Conservation (phyloP, 2,113 vertebrate genomes). For the Blennius ocellaris region DNA sequence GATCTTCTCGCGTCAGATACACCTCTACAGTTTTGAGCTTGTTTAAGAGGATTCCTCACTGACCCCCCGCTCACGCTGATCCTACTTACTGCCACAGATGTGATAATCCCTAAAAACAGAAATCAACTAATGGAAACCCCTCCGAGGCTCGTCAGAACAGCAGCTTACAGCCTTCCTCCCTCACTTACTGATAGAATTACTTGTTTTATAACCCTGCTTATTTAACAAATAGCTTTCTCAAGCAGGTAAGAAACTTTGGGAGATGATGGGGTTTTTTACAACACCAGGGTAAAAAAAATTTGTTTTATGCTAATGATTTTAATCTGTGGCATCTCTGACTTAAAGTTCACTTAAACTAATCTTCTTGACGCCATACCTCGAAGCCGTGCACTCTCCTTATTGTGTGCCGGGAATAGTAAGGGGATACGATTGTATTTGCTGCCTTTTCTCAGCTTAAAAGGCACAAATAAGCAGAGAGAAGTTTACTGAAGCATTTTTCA, state of each 20-base stretch:
- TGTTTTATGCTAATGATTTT: conserved; percentile 11
- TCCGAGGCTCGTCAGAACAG: conserved; percentile 21
- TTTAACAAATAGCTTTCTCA: neutral
- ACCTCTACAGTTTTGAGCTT: conserved; percentile 51
- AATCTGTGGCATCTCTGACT: conserved; percentile 4
- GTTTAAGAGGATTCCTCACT: conserved; percentile 76
- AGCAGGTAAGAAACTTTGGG: neutral
- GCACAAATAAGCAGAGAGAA: neutral
- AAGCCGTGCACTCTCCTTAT: conserved; percentile 20
- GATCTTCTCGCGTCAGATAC: conserved; percentile 68
- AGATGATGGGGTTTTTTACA: neutral
- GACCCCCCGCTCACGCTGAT: conserved; percentile 56
- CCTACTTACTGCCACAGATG: conserved; percentile 58
- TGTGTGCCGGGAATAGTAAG: conserved; percentile 21
- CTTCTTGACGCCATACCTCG: neutral
- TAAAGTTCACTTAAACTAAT: conserved; percentile 30
- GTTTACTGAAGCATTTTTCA: conserved; percentile 12
- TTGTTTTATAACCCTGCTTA: neutral
- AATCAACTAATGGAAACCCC: conserved; percentile 69
- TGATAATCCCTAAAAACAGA: conserved; percentile 61
- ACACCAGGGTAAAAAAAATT: neutral
- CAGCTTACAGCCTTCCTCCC: neutral
- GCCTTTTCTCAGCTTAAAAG: conserved; percentile 12
- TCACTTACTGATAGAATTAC: conserved; percentile 1
- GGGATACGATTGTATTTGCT: conserved; percentile 32